Base-by-base conservation (phyloP, 2,113 vertebrate genomes). In the Chlamydotis undulata region DNA sequence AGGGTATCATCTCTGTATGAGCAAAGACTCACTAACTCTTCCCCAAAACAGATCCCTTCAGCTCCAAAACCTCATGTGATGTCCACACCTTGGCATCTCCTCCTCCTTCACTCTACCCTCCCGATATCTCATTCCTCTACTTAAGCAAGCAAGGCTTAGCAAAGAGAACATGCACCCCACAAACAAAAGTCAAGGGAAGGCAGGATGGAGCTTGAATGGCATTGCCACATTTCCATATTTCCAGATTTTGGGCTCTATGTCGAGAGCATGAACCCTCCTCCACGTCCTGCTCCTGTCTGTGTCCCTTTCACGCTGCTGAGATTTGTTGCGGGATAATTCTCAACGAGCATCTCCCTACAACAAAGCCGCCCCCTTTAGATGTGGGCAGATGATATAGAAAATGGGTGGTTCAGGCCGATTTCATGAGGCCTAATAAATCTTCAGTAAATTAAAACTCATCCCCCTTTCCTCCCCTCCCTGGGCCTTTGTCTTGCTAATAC, bases 381-480 rank as follows among this genome's bases (percentile, higher is more conserved):
- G 90, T 96, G 97, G 97, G 95, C 89, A 97, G 98, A 98, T 97
- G 97, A 98, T 96, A 97, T 63, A 96, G 97, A 97, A 98, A 98
- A 98, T 96, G 97, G 97, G 98, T 97, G 97, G 98, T 96, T 98
- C 65, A 87, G 97, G 96, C 96, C 3, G 76, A 98, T 98, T 98
- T 97, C 98, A 98, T 97, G 97, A 98, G 97, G 97, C 97, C 98
- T 98, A 98, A 98, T 98, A 98, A 98, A 98, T 98, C 98, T 98
- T 98, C 97, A 98, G 97, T 97, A 97, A 98, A 98, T 98, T 98
- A 98, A 98, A 98, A 97, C 97, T 97, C 97, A 97, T 98, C 97
- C 96, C 95, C 96, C 80, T 90, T 89, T 93, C 97, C 97, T 97
- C 96, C 97, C 86, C 95, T 97, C 65, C 71, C 35, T 3, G 0